Base-by-base conservation (phyloP, 2,797 vertebrate genomes). In the Fistularia commersonii region DNA sequence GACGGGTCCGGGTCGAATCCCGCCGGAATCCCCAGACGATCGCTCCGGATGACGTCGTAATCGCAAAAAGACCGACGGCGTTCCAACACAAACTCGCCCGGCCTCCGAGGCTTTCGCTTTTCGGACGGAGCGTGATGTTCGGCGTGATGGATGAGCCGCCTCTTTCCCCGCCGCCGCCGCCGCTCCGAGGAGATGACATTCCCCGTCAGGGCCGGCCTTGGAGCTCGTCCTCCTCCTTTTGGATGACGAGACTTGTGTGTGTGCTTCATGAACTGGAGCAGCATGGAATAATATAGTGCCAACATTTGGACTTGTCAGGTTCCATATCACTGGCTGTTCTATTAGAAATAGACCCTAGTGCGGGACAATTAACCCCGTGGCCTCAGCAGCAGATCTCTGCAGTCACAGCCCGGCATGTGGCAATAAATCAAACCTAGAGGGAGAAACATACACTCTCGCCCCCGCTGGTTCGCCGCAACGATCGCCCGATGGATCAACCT, bases 261-360 rank as follows among this genome's bases (percentile, higher is more conserved):
- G 64, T 54, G 72, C 77, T 79, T 80, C 81, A 85, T 87, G 80
- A 85, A 79, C 61, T 11, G 69, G 74, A 78, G 74, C 72, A 76
- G 74, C 66, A 1, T 69, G 84, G 61, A 82, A 80, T 87, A 84
- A 88, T 87, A 80, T 80, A 84, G 77, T 83, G 64, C 74, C 77
- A 70, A 48, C 63, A 50, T 79, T 81, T 82, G 74, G 69, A 80
- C 79, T 77, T 88, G 81, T 80, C 74, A 84, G 80, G 79, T 78
- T 81, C 76, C 74, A 79, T 86, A 85, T 87, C 79, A 84, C 77
- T 66, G 72, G 79, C 76, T 76, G 77, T 78, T 87, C 77, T 77
- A 86, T 88, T 83, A 84, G 80, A 87, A 88, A 85, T 77, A 66
- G 85, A 88, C 88, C 76, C 74, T 45, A 75, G 71, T 69, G 69